Evolutionary conservation across 2,797 vertebrate genomes (phyloP), one percentile per base, ranked within the genome.

Genomic region (Meda fulgida): DNA sequence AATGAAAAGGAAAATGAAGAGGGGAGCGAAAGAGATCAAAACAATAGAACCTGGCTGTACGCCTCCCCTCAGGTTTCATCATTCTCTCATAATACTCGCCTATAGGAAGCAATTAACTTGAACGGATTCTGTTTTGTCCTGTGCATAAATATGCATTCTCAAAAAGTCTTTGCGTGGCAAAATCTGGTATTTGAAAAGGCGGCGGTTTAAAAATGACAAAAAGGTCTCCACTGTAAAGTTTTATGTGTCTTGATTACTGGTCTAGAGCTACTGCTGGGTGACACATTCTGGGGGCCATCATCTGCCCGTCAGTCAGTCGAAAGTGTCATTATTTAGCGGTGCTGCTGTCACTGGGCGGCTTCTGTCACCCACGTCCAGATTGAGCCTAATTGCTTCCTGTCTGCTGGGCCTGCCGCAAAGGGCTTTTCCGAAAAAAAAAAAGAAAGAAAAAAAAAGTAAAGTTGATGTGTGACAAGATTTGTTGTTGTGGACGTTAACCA

Each of bases 401-500:
- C 81, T 84, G 79, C 65, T 79, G 26, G 67, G 84, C 73, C 75
- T 80, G 69, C 69, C 48, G 67, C 38, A 84, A 84, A 84, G 58
- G 4, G 21, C 69, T 87, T 81, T 79, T 58, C 75, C 60, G 34
- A 71, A 84, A 51, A 65, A 43, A 55, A 65, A 77, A 63, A 26
- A 66, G 63, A 63, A 13, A 13, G 2, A 63, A 23, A 26, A n/a
- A 46, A 26, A 26, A 73, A 51, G 19, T 18, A 72, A 91, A 91
- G 70, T 46, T 94, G 94, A 96, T 86, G 91, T 92, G 91, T 90
- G 92, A 94, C 92, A 92, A 89, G 91, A 91, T 95, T 93, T 94
- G 91, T 92, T 94, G 89, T 95, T 94, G 91, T 72, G 92, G 90
- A 86, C 84, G 90, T 92, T 93, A 94, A 93, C 78, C 82, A 91